Percentiles rank a stretch among this genome's conserved stretches.
phyloP scores from a whole-genome alignment of 30 jellyfish, hydroid and myxozoan genomes.

The Aurelia aurita region DNA sequence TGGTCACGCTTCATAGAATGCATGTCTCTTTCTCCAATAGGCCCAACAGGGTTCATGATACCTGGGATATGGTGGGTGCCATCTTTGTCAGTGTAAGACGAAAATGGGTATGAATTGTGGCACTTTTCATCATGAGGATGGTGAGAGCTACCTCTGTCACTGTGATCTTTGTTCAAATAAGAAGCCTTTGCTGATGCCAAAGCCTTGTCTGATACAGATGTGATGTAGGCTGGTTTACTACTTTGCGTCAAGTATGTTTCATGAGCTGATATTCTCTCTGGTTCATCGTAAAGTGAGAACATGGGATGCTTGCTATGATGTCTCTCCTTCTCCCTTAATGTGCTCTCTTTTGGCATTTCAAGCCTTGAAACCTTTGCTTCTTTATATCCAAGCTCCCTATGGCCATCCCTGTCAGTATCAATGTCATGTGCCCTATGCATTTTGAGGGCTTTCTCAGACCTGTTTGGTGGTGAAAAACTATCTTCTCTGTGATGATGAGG shows the following conservation, averaged over 20 bases:
- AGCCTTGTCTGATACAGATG: slow-evolving; percentile 51
- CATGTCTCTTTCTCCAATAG: slow-evolving; percentile 16
- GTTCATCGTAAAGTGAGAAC: neutral
- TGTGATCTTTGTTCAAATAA: slow-evolving; percentile 40
- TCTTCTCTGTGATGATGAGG: slow-evolving; percentile 10
- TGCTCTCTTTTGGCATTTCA: slow-evolving; percentile 3
- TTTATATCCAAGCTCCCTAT: neutral
- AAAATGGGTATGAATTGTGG: slow-evolving; percentile 33
- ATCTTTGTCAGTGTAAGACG: slow-evolving; percentile 25
- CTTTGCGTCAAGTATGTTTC: slow-evolving; percentile 15
- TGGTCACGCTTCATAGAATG: slow-evolving; percentile 20
- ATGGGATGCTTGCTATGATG: neutral
- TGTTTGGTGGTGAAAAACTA: slow-evolving; percentile 18
- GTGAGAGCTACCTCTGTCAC: slow-evolving; percentile 12
- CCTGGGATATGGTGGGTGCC: slow-evolving; percentile 8
- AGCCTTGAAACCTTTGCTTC: neutral
- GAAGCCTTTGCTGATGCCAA: slow-evolving; percentile 62
- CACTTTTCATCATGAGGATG: slow-evolving; percentile 29
- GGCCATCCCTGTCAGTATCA: slow-evolving; percentile 1
- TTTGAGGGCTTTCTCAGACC: neutral
- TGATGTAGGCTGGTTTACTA: slow-evolving; percentile 32
- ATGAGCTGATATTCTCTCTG: slow-evolving; percentile 1
- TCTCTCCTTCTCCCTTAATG: neutral
- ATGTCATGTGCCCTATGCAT: neutral
- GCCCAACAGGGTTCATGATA: slow-evolving; percentile 15